Evolutionary conservation across 2,888 invertebrate species (phyloP).

Genomic region (Xestoiulus laeticollis): DNA sequence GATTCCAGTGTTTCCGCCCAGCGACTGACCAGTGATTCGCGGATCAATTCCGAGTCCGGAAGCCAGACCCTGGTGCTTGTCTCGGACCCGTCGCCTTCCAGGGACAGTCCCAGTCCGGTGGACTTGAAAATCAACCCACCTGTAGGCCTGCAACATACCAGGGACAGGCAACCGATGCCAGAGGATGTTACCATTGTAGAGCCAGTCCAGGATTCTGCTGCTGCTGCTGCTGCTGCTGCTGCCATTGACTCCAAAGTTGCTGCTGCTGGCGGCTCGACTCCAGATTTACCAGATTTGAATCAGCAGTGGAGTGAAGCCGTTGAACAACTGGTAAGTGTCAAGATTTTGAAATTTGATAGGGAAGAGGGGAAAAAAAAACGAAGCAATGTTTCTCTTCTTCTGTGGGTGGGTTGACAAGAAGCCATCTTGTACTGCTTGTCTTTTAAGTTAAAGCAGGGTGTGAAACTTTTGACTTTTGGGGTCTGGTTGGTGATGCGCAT

Average conservation of each 20-base stretch:
- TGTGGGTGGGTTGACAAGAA: background rate
- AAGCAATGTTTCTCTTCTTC: background rate
- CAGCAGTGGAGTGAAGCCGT: slow-evolving; percentile 13
- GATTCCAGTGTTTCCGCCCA: slow-evolving; percentile 29
- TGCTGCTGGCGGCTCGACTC: background rate
- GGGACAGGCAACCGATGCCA: background rate
- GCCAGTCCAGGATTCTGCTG: background rate
- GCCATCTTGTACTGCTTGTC: background rate
- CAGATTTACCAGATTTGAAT: background rate
- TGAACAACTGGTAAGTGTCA: slow-evolving; percentile 34
- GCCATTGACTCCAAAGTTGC: background rate
- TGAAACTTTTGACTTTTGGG: background rate
- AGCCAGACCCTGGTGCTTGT: background rate
- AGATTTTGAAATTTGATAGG: background rate
- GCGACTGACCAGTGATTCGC: background rate
- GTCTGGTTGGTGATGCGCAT: background rate
- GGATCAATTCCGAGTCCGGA: background rate
- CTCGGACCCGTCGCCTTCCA: background rate
- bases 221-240: too few relatives aligned
- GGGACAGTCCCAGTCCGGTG: background rate
- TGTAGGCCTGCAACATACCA: background rate
- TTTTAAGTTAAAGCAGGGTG: background rate
- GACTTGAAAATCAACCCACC: background rate
- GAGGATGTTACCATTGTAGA: background rate
- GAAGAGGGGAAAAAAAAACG: background rate